Evolutionary conservation across 2,888 invertebrate genomes (phyloP).

Genomic region (Lottia scabra): DNA sequence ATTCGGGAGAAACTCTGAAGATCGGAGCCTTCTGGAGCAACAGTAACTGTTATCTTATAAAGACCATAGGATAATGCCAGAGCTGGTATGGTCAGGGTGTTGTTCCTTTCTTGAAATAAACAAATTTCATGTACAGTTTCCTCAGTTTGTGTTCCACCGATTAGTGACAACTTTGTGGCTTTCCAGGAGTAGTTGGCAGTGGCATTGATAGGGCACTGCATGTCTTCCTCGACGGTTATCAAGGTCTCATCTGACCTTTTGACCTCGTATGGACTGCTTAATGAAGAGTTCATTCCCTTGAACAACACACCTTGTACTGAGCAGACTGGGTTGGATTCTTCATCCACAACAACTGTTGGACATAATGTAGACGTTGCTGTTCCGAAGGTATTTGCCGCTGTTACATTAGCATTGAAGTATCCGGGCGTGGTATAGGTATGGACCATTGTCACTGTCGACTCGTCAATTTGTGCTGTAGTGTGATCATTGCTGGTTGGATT

Average conservation of each 20-base stretch:
- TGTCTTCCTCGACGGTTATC: constrained; percentile 37
- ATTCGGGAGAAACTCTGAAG: constrained; percentile 32
- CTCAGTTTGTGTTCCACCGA: constrained; percentile 41
- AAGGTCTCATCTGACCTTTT: constrained; percentile 49
- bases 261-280: constrained; percentile 27
- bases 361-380: constrained; percentile 49
- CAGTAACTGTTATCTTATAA: constrained; percentile 54
- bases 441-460: constrained; percentile 37
- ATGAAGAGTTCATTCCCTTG: background rate
- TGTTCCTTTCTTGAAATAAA: constrained; percentile 34
- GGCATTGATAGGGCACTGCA: constrained; percentile 32
- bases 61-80: constrained; percentile 50
- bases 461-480: constrained; percentile 30
- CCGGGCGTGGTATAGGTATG: constrained; percentile 48
- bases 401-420: constrained; percentile 45
- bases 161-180: constrained; percentile 33
- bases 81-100: constrained; percentile 40
- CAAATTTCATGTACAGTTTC: constrained; percentile 47
- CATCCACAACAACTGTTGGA: constrained; percentile 51
- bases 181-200: constrained; percentile 52
- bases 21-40: constrained; percentile 44
- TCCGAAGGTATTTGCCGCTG: constrained; percentile 53
- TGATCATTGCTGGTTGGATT: background rate
- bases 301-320: constrained; percentile 23
- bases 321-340: constrained; percentile 17